phyloP scores from a whole-genome alignment of 2,888 invertebrate species.

The Spatulosminthurus flaviceps region DNA sequence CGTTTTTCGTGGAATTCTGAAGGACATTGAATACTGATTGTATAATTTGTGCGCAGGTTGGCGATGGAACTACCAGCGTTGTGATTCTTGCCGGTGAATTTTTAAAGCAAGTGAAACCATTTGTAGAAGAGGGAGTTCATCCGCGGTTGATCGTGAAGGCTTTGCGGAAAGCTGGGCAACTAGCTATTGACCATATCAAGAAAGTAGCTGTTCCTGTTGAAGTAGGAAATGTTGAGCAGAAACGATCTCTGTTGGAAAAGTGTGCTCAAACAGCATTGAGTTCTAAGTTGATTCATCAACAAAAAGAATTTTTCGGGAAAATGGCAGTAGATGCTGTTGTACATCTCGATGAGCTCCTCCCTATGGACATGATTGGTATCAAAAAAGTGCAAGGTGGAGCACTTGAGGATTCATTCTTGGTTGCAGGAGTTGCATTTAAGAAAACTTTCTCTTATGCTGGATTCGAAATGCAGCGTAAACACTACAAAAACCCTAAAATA shows the following conservation, averaged over 20 bases:
- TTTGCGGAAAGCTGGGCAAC: conserved; percentile 80
- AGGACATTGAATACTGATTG: background rate
- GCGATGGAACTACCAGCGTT: conserved; percentile 98
- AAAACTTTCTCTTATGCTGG: conserved; percentile 99
- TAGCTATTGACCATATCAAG: conserved; percentile 84
- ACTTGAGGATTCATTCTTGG: conserved; percentile 82
- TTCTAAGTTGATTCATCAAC: conserved; percentile 95
- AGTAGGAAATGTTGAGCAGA: conserved; percentile 69
- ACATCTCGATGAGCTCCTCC: conserved; percentile 85
- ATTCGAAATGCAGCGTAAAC: conserved; percentile 99
- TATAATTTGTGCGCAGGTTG: conserved; percentile 74
- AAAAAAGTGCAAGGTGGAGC: conserved; percentile 84
- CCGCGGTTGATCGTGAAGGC: conserved; percentile 92
- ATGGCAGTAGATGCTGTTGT: conserved; percentile 99
- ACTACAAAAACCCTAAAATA: conserved; percentile 88
- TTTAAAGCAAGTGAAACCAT: conserved; percentile 91
- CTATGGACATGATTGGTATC: conserved; percentile 98
- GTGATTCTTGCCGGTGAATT: conserved; percentile 95
- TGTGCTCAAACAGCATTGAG: conserved; percentile 97
- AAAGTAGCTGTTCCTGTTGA: conserved; percentile 78
- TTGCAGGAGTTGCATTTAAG: conserved; percentile 97
- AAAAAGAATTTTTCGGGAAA: conserved; percentile 93
- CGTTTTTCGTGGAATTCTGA: too few relatives aligned
- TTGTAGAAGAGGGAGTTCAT: conserved; percentile 96
- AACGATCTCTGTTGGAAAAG: conserved; percentile 77